Base-by-base conservation (phyloP, 2,113 vertebrate species). In the Passer domesticus region DNA sequence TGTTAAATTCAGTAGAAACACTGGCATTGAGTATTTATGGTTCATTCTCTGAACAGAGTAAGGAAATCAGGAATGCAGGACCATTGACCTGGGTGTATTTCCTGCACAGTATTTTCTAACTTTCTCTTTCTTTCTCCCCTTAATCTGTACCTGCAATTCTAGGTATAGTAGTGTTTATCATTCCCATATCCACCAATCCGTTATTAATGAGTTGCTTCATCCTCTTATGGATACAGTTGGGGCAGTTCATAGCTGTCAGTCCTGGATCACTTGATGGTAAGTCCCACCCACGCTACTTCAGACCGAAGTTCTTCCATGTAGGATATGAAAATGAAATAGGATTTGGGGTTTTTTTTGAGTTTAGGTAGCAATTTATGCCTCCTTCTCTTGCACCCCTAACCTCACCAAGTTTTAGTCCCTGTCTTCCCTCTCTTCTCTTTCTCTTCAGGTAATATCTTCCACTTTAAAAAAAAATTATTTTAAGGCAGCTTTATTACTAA, bases 191-290 rank as follows among this genome's bases (percentile, higher is more conserved):
- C 94, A 97, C 95, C 96, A 96, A 96, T 97, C 96, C 94, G 95
- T 97, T 97, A 97, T 96, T 96, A 97, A 96, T 97, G 96, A 95
- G 95, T 90, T 97, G 92, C 95, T 97, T 96, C 96, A 96, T 97
- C 74, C 96, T 94, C 79, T 97, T 97, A 93, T 96, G 96, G 96
- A 96, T 96, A 95, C 96, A 97, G 30, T 97, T 97, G 94, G 92
- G 95, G 95, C 96, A 97, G 96, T 97, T 97, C 94, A 96, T 95
- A 97, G 96, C 96, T 97, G 96, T 96, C 95, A 97, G 22, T 96
- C 95, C 95, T 96, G 95, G 93, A 97, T 96, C 95, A 96, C 92
- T 97, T 75, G 83, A 97, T 96, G 96, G 96, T 97, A 97, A 97
- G 96, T 97, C 93, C 88, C 93, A 96, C 92, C 95, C 95, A 90